Evolutionary conservation across 2,113 vertebrate species (phyloP).

Genomic region (Epinephelus fuscoguttatus): DNA sequence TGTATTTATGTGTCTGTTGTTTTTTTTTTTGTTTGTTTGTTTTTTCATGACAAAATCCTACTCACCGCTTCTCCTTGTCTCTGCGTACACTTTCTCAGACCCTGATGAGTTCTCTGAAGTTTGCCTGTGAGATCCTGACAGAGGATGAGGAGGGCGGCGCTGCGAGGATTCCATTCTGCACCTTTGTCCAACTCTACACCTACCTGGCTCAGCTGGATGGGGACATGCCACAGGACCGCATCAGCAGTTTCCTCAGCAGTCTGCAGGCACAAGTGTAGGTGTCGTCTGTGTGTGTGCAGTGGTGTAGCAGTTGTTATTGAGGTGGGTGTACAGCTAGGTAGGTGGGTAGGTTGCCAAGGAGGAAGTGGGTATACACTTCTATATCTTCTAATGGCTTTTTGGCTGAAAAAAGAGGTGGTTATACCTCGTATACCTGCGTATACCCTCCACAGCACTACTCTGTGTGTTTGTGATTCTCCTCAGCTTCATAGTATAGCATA

Average conservation of each 20-base stretch:
- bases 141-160: constrained; percentile 87
- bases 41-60: too few species aligned
- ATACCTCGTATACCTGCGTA: too few species aligned
- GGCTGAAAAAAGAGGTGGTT: too few species aligned
- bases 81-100: constrained; percentile 75
- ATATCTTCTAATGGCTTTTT: too few species aligned
- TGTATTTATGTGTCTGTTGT: neutral
- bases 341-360: too few species aligned
- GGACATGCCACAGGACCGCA: constrained; percentile 78
- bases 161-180: constrained; percentile 85
- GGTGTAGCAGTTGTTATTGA: too few species aligned
- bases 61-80: constrained; percentile 9
- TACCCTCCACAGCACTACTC: too few species aligned
- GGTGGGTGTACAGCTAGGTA: too few species aligned
- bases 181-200: constrained; percentile 86
- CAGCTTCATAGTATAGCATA: neutral
- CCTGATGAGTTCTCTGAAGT: constrained; percentile 86
- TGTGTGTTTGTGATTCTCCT: neutral
- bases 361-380: too few species aligned
- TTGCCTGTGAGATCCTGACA: constrained; percentile 91
- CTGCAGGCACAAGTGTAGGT: constrained; percentile 78
- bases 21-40: neutral
- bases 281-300: neutral
- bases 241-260: constrained; percentile 77
- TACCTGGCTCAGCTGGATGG: constrained; percentile 88